phyloP scores from a whole-genome alignment of 1,140 invertebrate species.

The Steinernema feltiae region DNA sequence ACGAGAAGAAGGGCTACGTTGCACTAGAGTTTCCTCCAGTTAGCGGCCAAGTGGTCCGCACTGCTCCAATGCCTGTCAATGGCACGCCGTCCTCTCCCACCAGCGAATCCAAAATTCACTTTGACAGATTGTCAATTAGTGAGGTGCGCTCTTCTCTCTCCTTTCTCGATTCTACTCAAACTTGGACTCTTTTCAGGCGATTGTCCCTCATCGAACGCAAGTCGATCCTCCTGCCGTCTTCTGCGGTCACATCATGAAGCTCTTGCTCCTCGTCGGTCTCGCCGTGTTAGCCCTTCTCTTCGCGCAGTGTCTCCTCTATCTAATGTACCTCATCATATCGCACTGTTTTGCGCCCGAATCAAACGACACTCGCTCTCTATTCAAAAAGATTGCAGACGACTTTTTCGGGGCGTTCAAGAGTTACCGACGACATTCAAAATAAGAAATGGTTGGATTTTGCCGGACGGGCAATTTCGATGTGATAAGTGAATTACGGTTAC shows the following conservation, averaged over 20 bases:
- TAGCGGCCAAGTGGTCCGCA: not conserved
- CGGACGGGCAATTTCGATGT: not conserved
- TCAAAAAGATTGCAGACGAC: not conserved
- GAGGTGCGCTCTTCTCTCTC: not conserved
- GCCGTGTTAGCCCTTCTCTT: not conserved
- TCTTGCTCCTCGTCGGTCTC: not conserved
- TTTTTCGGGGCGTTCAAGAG: not conserved
- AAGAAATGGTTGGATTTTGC: not conserved
- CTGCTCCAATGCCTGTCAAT: not conserved
- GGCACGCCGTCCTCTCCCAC: not conserved
- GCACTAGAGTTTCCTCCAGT: not conserved
- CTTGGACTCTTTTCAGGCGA: not conserved
- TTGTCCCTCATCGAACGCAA: not conserved
- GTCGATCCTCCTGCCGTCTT: not conserved
- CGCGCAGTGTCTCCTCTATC: not conserved
- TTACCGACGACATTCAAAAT: not conserved
- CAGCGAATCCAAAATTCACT: slow-evolving; percentile 1
- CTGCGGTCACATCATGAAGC: not conserved
- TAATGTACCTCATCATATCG: not conserved
- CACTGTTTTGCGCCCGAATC: not conserved
- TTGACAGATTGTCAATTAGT: not conserved
- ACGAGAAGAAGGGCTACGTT: not conserved
- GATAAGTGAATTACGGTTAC: slow-evolving; percentile 5
- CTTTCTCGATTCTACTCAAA: no score
- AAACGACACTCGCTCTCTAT: not conserved